phyloP scores from a whole-genome alignment of 2,113 vertebrate species.

The Acanthochromis polyacanthus region DNA sequence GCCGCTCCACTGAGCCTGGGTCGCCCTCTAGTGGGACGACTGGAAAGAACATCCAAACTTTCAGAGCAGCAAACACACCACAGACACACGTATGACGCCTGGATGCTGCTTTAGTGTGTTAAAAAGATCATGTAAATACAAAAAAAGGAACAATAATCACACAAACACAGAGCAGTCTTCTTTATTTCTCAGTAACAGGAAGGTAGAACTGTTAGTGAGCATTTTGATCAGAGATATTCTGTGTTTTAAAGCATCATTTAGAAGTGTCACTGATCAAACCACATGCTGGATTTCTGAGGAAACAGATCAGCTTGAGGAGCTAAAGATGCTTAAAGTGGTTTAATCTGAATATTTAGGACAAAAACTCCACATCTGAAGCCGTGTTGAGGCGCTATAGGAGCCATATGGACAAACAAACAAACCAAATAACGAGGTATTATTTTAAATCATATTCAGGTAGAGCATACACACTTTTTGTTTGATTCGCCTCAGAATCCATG shows the following conservation, averaged over 20 bases:
- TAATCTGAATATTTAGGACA: not conserved
- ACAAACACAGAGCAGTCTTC: too few species aligned
- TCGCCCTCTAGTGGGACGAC: slow-evolving; percentile 92
- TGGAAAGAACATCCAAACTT: slow-evolving; percentile 5
- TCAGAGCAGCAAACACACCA: not conserved
- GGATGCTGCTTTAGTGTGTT: not conserved
- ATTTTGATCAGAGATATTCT: too few species aligned
- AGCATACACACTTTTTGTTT: not conserved
- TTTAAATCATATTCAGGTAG: not conserved
- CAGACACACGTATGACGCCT: not conserved
- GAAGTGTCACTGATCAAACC: not conserved
- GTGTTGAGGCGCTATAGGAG: too few species aligned
- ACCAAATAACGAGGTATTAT: not conserved
- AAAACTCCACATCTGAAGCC: not conserved
- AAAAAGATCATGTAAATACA: too few species aligned
- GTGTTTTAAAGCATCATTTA: too few species aligned
- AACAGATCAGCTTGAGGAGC: not conserved
- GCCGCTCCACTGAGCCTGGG: slow-evolving; percentile 79
- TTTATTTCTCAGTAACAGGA: too few species aligned
- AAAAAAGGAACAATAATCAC: too few species aligned
- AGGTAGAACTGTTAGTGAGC: too few species aligned
- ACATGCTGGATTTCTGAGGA: not conserved
- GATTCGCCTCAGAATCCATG: too few species aligned
- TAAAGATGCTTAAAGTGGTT: too few species aligned
- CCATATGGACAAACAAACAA: too few species aligned